A percentile compares a stretch with the other conserved stretches of the same genome.
phyloP scores from a whole-genome alignment of 2,888 invertebrate genomes.

The Chymomyza amoena region DNA sequence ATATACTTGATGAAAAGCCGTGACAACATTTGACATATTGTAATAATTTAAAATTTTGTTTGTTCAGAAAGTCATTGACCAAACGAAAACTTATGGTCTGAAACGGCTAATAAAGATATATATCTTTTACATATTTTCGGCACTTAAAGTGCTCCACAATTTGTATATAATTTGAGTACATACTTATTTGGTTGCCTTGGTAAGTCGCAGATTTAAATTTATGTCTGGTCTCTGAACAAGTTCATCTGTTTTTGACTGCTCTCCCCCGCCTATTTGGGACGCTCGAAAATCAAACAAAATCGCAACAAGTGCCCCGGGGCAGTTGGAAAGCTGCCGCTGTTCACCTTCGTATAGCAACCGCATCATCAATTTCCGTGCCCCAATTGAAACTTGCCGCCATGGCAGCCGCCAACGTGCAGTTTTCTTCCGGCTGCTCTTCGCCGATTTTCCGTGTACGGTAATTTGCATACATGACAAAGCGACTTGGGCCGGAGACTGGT shows the following conservation, averaged over 20 bases:
- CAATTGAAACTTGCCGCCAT: conserved; percentile 27
- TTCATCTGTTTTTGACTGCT: not conserved
- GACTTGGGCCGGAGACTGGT: conserved; percentile 3
- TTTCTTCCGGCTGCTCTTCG: conserved; percentile 9
- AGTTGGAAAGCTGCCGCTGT: not conserved
- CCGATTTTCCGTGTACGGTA: conserved; percentile 21
- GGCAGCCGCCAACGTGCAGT: not conserved
- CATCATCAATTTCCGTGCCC: conserved; percentile 41
- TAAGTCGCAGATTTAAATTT: not conserved
- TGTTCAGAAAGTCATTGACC: too few relatives aligned
- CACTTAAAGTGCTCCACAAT: not conserved
- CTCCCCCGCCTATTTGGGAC: not conserved
- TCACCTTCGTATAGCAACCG: conserved; percentile 22
- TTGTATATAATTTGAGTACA: not conserved
- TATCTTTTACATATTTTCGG: too few relatives aligned
- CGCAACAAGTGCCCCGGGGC: not conserved
- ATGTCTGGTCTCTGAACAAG: not conserved
- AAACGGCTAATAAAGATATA: too few relatives aligned
- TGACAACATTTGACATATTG: too few relatives aligned
- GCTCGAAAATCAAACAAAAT: not conserved
- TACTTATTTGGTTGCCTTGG: not conserved
- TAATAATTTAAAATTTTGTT: too few relatives aligned
- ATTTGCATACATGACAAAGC: conserved; percentile 42
- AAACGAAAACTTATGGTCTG: too few relatives aligned
- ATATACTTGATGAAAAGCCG: too few relatives aligned